phyloP scores from a whole-genome alignment of 1,140 invertebrate species.

The Hyposmocoma kahamanoa region DNA sequence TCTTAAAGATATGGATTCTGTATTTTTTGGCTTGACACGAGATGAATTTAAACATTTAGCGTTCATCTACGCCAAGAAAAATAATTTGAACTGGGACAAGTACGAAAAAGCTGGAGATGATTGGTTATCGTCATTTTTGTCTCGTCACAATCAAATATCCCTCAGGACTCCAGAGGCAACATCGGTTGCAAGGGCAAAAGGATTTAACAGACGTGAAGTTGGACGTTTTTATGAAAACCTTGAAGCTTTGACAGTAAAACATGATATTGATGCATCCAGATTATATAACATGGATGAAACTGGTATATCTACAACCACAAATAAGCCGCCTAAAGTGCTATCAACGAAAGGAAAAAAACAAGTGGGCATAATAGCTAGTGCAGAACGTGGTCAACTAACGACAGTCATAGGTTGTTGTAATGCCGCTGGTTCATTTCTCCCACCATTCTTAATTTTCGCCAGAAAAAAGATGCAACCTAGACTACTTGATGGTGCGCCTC shows the following conservation, averaged over 20 bases:
- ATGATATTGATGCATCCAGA: conserved; percentile 25
- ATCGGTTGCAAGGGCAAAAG: conserved; percentile 29
- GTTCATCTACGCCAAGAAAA: conserved; percentile 24
- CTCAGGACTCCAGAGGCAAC: conserved; percentile 39
- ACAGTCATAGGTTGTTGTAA: conserved; percentile 35
- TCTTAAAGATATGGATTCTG: conserved; percentile 30
- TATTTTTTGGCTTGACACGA: conserved; percentile 34
- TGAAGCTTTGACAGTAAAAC: conserved; percentile 21
- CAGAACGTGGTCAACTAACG: conserved; percentile 35
- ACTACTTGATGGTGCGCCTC: conserved; percentile 25
- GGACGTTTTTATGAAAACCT: conserved; percentile 26
- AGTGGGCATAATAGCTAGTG: conserved; percentile 32
- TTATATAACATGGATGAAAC: conserved; percentile 41
- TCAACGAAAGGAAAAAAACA: conserved; percentile 33
- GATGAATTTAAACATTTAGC: conserved; percentile 24
- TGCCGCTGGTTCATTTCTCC: conserved; percentile 36
- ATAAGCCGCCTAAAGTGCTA: conserved; percentile 31
- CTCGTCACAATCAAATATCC: conserved; percentile 24
- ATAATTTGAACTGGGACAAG: conserved; percentile 28
- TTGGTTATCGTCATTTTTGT: conserved; percentile 25
- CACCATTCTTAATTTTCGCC: conserved; percentile 27
- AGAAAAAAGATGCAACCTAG: conserved; percentile 27
- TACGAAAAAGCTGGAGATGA: conserved; percentile 27
- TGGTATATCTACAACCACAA: conserved; percentile 25
- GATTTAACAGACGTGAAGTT: conserved; percentile 27